These are phyloP conservation scores for Mus musculus DNA, from an alignment of 2,113 vertebrate species.

Conservation along the genomic window GRCm39 chr8:79520001-79520500, in stretches of 20 bases:
- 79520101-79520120: not conserved
- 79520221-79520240: slow-evolving; percentile 81
- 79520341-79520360: too few species aligned
- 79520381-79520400: not conserved
- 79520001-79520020: not conserved
- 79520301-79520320: not conserved
- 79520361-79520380: not conserved
- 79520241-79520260: slow-evolving; percentile 69
- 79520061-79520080: not conserved
- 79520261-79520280: not conserved
- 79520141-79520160: not conserved
- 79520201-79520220: slow-evolving; percentile 76
- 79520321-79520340: accelerated
- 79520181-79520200: slow-evolving; percentile 69
- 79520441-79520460: not conserved
- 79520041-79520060: not conserved
- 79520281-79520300: not conserved
- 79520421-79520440: not conserved
- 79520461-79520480: not conserved
- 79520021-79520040: not conserved
- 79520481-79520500: not conserved
- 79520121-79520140: not conserved
- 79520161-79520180: slow-evolving; percentile 70
- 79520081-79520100: not conserved
- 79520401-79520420: not conserved